A percentile compares a stretch with the other conserved stretches of the same genome.
phyloP scores from a whole-genome alignment of 2,797 vertebrate genomes.

The Lemur catta region DNA sequence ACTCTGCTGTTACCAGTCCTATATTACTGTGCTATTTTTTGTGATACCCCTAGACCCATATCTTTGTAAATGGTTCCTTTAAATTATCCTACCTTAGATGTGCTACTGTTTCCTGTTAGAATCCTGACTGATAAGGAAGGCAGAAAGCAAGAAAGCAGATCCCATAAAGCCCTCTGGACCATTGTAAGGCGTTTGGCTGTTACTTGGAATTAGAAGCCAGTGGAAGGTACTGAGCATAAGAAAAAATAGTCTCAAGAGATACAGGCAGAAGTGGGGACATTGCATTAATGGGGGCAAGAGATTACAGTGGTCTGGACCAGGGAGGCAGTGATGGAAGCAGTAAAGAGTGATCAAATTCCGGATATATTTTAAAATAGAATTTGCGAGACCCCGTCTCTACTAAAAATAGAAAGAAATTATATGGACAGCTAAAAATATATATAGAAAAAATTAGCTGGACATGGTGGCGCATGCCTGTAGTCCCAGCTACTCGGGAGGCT shows the following conservation, averaged over 20 bases:
- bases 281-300: not conserved
- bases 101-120: not conserved
- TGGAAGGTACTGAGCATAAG: not conserved
- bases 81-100: not conserved
- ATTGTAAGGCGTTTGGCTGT: accelerated
- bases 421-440: too few relatives aligned
- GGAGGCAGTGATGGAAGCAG: not conserved
- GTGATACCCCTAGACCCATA: not conserved
- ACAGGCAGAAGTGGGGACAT: not conserved
- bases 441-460: too few relatives aligned
- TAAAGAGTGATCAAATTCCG: not conserved
- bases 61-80: not conserved
- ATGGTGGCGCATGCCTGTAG: too few relatives aligned
- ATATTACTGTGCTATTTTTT: not conserved
- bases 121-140: not conserved
- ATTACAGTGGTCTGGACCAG: not conserved
- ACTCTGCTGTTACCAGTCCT: not conserved
- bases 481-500: too few relatives aligned
- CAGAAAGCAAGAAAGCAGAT: not conserved
- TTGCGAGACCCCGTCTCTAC: too few relatives aligned
- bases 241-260: not conserved
- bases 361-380: not conserved
- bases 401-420: too few relatives aligned
- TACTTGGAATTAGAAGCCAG: not conserved
- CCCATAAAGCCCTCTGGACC: not conserved